Evolutionary conservation across 2,888 invertebrate genomes (phyloP).

Genomic region (Drosophila emarginata): DNA sequence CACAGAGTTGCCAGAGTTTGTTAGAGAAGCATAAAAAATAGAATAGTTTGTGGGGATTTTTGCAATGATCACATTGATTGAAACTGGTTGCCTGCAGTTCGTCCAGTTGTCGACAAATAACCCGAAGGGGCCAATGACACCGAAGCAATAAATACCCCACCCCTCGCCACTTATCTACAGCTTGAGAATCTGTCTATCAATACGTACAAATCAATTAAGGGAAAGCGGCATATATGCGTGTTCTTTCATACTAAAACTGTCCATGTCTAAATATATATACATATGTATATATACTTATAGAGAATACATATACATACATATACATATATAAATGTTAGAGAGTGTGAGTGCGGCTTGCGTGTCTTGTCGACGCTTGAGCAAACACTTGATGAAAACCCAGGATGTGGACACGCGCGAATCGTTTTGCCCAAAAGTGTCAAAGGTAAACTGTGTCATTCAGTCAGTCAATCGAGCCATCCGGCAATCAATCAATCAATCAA

Average conservation of each 20-base stretch:
- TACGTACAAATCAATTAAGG: conserved; percentile 44
- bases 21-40: too few species aligned
- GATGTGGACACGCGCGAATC: neutral
- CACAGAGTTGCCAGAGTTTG: too few species aligned
- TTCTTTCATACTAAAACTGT: conserved; percentile 18
- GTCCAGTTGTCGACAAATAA: neutral
- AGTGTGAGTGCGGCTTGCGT: conserved; percentile 22
- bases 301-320: neutral
- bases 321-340: neutral
- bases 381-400: conserved; percentile 25
- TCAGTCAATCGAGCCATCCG: conserved; percentile 11
- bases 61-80: neutral
- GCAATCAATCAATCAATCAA: conserved; percentile 29
- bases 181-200: conserved; percentile 13
- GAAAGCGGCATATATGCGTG: conserved; percentile 18
- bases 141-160: conserved; percentile 1
- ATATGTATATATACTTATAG: neutral
- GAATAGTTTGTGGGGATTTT: too few species aligned
- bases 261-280: neutral
- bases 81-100: conserved; percentile 14
- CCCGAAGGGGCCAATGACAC: conserved; percentile 24
- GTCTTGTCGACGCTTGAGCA: conserved; percentile 32
- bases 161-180: conserved; percentile 2
- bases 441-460: conserved; percentile 20
- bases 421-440: conserved; percentile 15